Conservation (phyloP, 2,888 invertebrate genomes). For the Melolontha melolontha region DNA sequence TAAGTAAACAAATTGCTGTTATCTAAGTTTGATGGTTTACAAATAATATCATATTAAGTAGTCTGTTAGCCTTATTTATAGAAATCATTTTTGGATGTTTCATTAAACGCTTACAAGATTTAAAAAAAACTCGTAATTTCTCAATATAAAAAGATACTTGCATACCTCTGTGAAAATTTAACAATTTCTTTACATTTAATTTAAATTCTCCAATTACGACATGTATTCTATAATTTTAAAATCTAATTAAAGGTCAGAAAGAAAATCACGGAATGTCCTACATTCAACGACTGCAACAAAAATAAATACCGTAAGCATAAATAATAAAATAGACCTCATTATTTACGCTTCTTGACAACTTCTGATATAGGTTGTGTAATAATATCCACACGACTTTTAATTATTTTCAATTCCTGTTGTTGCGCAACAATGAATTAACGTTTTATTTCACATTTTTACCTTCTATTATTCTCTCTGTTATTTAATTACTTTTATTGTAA, state of each 20-base stretch:
- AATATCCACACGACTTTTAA: constrained; percentile 7
- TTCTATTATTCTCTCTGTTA: constrained; percentile 15
- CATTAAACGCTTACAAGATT: too few relatives aligned
- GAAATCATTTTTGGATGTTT: too few relatives aligned
- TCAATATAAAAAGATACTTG: too few relatives aligned
- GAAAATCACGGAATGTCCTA: constrained; percentile 18
- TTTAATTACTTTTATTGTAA: constrained; percentile 38
- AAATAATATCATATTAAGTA: too few relatives aligned
- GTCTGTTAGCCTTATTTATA: too few relatives aligned
- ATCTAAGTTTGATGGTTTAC: too few relatives aligned
- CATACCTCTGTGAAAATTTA: neutral
- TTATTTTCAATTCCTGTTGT: constrained; percentile 27
- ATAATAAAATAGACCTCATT: constrained; percentile 32
- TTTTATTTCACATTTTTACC: constrained; percentile 25
- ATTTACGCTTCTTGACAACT: constrained; percentile 23
- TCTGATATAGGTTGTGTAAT: constrained; percentile 19
- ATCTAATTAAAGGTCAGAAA: constrained; percentile 24
- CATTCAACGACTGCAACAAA: constrained; percentile 18
- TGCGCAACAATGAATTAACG: constrained; percentile 16
- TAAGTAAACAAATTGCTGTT: too few relatives aligned
- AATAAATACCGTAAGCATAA: constrained; percentile 13
- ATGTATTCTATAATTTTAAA: constrained; percentile 19
- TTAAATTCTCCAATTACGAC: constrained; percentile 15
- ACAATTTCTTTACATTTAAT: neutral
- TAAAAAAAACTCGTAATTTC: too few relatives aligned